Conservation (phyloP, 2,888 invertebrate species). For the Colostygia pectinataria region DNA sequence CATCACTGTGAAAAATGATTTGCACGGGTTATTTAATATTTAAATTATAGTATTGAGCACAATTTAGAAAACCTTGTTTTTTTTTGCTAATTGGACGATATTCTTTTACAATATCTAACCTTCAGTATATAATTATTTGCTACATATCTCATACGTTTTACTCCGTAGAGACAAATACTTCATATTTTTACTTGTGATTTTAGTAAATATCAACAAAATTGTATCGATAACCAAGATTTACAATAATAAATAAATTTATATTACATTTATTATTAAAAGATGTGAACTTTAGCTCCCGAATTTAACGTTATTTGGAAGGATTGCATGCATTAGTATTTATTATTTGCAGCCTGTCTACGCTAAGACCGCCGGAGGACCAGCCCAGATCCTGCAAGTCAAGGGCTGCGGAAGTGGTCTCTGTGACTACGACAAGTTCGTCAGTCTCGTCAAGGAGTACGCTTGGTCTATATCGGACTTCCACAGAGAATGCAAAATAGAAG, state of each 20-base stretch:
- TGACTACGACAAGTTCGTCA: constrained; percentile 72
- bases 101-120: no score
- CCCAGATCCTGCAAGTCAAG: constrained; percentile 60
- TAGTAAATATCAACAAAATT: no score
- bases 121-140: no score
- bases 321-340: background rate
- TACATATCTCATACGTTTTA: no score
- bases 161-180: no score
- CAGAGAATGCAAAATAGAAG: constrained; percentile 40
- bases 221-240: no score
- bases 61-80: no score
- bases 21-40: no score
- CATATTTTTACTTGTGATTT: background rate
- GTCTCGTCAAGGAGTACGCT: constrained; percentile 56
- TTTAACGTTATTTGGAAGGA: background rate
- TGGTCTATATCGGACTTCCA: constrained; percentile 50
- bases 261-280: background rate
- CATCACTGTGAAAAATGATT: no score
- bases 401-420: constrained; percentile 75
- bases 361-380: constrained; percentile 62
- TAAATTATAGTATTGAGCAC: no score
- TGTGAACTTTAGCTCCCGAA: background rate
- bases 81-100: no score
- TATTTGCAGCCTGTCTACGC: constrained; percentile 72
- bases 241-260: no score